These are phyloP conservation scores for Macrophya annulata DNA, from an alignment of 2,888 invertebrate genomes.

Conservation along the genomic window DNA sequence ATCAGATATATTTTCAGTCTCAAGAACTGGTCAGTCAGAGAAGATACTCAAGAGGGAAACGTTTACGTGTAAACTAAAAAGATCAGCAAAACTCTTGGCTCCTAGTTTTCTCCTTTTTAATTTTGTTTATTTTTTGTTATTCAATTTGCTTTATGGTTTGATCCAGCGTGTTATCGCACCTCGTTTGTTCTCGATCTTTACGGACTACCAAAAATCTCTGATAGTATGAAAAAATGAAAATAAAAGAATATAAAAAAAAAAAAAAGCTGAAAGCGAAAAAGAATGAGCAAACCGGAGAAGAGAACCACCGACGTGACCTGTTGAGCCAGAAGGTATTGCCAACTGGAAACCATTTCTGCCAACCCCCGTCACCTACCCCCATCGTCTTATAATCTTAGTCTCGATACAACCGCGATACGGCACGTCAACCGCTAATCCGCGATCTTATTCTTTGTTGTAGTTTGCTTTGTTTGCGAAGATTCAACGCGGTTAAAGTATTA, in stretches of 20 bases:
- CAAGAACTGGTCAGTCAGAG: background rate
- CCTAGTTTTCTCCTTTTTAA: background rate
- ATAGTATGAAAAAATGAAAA: background rate
- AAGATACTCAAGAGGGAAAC: background rate
- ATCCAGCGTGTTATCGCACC: background rate
- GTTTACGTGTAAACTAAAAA: background rate
- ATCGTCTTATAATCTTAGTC: conserved; percentile 9
- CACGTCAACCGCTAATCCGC: conserved; percentile 69
- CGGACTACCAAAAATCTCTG: conserved; percentile 60
- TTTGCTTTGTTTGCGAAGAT: conserved; percentile 16
- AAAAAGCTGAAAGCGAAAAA: background rate
- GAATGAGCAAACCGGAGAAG: background rate
- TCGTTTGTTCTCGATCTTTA: background rate
- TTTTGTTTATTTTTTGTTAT: conserved; percentile 55
- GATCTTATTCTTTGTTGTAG: conserved; percentile 66
- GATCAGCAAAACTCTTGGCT: background rate
- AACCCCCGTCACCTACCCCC: conserved; percentile 58
- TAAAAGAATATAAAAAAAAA: background rate
- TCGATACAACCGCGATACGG: conserved; percentile 66
- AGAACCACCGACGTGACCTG: conserved; percentile 60
- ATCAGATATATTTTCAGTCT: background rate
- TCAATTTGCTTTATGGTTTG: background rate
- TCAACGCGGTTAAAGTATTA: background rate
- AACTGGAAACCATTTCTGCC: conserved; percentile 58
- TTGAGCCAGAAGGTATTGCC: conserved; percentile 62